A percentile compares a stretch with the other conserved stretches of the same genome.
Evolutionary conservation across 2,113 vertebrate genomes (phyloP).

Genomic region (mouse (Mus musculus)): DNA sequence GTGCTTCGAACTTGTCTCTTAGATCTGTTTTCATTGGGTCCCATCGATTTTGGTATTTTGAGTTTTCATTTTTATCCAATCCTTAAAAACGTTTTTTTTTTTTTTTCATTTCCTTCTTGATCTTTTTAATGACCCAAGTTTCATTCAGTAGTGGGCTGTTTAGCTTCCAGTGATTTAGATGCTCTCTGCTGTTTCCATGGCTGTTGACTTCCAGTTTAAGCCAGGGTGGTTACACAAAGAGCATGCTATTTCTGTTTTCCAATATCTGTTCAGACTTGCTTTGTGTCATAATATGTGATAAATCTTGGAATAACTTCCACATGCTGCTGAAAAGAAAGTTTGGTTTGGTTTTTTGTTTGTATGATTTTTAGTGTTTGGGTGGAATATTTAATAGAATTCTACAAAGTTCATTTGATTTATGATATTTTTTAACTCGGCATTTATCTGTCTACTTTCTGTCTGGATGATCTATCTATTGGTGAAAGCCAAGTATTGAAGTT

Average conservation of each 20-base stretch:
- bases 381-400: not conserved
- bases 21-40: not conserved
- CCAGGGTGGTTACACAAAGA: not conserved
- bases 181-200: not conserved
- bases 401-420: not conserved
- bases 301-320: not conserved
- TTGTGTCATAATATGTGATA: not conserved
- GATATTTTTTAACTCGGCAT: not conserved
- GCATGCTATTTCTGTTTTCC: not conserved
- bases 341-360: too few relatives aligned
- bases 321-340: not conserved
- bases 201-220: not conserved
- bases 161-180: not conserved
- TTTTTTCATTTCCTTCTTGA: not conserved
- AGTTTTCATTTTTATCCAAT: not conserved
- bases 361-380: not conserved
- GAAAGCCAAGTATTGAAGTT: not conserved
- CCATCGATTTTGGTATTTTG: not conserved
- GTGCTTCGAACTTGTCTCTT: not conserved
- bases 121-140: not conserved
- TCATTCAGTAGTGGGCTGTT: not conserved
- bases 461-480: not conserved
- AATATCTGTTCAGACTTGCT: not conserved
- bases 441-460: not conserved
- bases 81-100: not conserved